A percentile compares a stretch with the other conserved stretches of the same genome.
These are phyloP conservation scores for Vulpes vulpes DNA, from an alignment of 2,113 vertebrate species.

Conservation along the genomic window DNA sequence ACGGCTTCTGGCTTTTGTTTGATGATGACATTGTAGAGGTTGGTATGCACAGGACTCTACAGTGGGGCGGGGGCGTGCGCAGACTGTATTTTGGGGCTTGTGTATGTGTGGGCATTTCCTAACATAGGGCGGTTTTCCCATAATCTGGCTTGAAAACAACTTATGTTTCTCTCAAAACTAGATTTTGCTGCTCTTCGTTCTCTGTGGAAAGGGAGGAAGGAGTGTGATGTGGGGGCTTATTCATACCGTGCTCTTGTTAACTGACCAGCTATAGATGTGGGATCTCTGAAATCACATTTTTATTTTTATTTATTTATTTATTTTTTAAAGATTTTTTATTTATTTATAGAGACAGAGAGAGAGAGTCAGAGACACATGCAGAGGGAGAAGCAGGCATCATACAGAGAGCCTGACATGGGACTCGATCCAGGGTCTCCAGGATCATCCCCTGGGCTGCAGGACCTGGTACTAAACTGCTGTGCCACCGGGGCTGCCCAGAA, in stretches of 20 bases:
- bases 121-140: not conserved
- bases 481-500: too few relatives aligned
- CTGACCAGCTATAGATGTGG: not conserved
- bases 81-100: not conserved
- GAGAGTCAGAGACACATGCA: too few relatives aligned
- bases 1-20: constrained; percentile 98
- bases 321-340: too few relatives aligned
- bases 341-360: too few relatives aligned
- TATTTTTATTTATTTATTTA: too few relatives aligned
- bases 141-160: not conserved
- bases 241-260: not conserved
- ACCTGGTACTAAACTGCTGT: too few relatives aligned
- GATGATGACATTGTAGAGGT: constrained; percentile 99
- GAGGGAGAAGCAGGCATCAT: too few relatives aligned
- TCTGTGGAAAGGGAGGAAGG: not conserved
- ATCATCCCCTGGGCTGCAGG: too few relatives aligned
- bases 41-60: constrained; percentile 74
- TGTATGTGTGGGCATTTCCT: not conserved
- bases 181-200: not conserved
- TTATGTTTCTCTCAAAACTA: not conserved
- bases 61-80: accelerated
- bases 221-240: not conserved
- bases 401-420: too few relatives aligned
- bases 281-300: not conserved
- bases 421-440: too few relatives aligned